These are phyloP conservation scores for Prunella strophiata DNA, from an alignment of 2,797 vertebrate genomes.

Conservation along the genomic window DNA sequence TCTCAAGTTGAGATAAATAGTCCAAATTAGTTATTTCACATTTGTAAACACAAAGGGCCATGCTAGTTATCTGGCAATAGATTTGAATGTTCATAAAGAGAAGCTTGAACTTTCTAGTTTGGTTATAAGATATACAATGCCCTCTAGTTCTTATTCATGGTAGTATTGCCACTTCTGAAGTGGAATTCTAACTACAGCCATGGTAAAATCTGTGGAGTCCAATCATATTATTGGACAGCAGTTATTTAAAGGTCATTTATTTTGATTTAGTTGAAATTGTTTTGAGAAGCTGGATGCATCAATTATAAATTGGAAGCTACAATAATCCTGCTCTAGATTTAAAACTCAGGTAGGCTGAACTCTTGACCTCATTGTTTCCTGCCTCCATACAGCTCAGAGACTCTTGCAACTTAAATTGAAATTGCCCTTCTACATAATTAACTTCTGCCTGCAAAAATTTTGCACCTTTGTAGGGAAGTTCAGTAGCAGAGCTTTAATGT, in stretches of 20 bases:
- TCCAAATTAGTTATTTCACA: slow-evolving; percentile 49
- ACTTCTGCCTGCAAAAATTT: slow-evolving; percentile 55
- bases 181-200: slow-evolving; percentile 9
- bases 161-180: slow-evolving; percentile 39
- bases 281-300: slow-evolving; percentile 37
- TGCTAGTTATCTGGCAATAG: slow-evolving; percentile 46
- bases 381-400: background rate
- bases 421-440: slow-evolving; percentile 64
- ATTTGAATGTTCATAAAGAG: slow-evolving; percentile 13
- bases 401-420: slow-evolving; percentile 48
- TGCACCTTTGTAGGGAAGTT: slow-evolving; percentile 37
- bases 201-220: slow-evolving; percentile 17
- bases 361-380: slow-evolving; percentile 30
- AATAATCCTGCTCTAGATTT: slow-evolving; percentile 15
- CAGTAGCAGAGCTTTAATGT: slow-evolving; percentile 41
- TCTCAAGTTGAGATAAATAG: slow-evolving; percentile 10
- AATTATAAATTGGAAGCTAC: slow-evolving; percentile 21
- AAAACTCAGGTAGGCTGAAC: slow-evolving; percentile 41
- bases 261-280: slow-evolving; percentile 44
- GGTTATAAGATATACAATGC: slow-evolving; percentile 64
- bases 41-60: slow-evolving; percentile 32
- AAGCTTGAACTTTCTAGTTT: background rate
- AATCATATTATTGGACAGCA: background rate
- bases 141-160: slow-evolving; percentile 72
- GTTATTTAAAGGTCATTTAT: slow-evolving; percentile 55